These are phyloP conservation scores for Drosophila pachea DNA, from an alignment of 1,140 invertebrate species.

Conservation along the genomic window DNA sequence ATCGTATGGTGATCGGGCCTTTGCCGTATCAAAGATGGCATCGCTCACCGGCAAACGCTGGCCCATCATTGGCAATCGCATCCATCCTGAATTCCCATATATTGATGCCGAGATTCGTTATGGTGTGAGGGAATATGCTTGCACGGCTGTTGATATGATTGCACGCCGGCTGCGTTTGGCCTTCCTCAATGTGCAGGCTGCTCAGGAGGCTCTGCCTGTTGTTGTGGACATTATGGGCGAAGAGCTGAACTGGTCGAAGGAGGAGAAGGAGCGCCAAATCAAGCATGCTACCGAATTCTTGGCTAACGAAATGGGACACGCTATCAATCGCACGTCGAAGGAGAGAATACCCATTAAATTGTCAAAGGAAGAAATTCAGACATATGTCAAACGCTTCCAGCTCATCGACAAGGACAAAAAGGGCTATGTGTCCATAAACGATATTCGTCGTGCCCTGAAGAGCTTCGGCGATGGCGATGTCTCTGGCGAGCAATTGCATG, in stretches of 20 bases:
- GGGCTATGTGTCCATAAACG: conserved; percentile 98
- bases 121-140: conserved; percentile 96
- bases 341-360: conserved; percentile 96
- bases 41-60: conserved; percentile 96
- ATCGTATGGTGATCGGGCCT: conserved; percentile 98
- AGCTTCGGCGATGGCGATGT: conserved; percentile 91
- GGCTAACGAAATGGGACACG: conserved; percentile 97
- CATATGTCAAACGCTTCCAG: conserved; percentile 96
- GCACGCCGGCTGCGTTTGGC: conserved; percentile 94
- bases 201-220: conserved; percentile 94
- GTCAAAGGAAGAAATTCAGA: conserved; percentile 95
- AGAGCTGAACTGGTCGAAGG: conserved; percentile 94
- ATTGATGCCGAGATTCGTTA: conserved; percentile 98
- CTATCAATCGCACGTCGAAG: conserved; percentile 92
- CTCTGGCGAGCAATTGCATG: conserved; percentile 96
- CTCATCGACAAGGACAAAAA: conserved; percentile 97
- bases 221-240: conserved; percentile 98
- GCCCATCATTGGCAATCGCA: conserved; percentile 96
- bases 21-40: conserved; percentile 97
- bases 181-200: conserved; percentile 97
- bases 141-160: conserved; percentile 97
- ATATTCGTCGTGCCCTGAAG: conserved; percentile 96
- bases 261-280: conserved; percentile 88
- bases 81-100: conserved; percentile 99
- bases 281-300: conserved; percentile 91